phyloP scores from a whole-genome alignment of 2,797 vertebrate species.

The Epinephelus coioides region DNA sequence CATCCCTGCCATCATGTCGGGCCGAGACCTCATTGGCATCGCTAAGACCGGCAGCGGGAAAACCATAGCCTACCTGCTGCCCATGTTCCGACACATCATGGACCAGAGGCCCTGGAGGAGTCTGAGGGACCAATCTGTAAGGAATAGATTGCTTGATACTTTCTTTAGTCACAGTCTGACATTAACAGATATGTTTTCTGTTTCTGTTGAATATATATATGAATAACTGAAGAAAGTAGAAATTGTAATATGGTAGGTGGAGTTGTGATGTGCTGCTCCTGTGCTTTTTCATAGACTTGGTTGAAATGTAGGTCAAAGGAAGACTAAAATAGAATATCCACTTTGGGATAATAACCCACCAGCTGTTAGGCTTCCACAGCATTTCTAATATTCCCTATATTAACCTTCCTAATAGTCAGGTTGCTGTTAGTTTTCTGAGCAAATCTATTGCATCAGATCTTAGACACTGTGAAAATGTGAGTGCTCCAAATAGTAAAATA shows the following conservation, averaged over 20 bases:
- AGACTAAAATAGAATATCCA: slow-evolving; percentile 8
- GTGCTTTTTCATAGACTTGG: slow-evolving; percentile 4
- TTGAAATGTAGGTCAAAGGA: slow-evolving; percentile 18
- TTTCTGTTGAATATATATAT: no score
- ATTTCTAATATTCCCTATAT: background rate
- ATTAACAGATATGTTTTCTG: no score
- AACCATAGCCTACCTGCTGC: slow-evolving; percentile 97
- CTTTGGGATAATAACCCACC: background rate
- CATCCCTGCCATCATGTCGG: slow-evolving; percentile 97
- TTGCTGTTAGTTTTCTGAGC: background rate
- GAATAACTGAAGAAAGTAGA: background rate
- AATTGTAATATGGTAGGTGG: background rate
- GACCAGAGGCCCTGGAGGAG: slow-evolving; percentile 97
- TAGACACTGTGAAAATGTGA: background rate
- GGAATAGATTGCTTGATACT: slow-evolving; percentile 6
- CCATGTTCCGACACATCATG: slow-evolving; percentile 99
- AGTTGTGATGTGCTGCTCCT: background rate
- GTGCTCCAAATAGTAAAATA: background rate
- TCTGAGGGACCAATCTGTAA: slow-evolving; percentile 96
- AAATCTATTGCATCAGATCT: background rate
- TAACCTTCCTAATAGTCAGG: background rate
- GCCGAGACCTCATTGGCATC: slow-evolving; percentile 97
- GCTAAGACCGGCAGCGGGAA: slow-evolving; percentile 99
- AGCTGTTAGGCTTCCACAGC: background rate
- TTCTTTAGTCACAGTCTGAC: background rate